Evolutionary conservation across 92 coral and sea anemone genomes (phyloP), one percentile per base, ranked within the genome.

Genomic region (Porites evermanni): DNA sequence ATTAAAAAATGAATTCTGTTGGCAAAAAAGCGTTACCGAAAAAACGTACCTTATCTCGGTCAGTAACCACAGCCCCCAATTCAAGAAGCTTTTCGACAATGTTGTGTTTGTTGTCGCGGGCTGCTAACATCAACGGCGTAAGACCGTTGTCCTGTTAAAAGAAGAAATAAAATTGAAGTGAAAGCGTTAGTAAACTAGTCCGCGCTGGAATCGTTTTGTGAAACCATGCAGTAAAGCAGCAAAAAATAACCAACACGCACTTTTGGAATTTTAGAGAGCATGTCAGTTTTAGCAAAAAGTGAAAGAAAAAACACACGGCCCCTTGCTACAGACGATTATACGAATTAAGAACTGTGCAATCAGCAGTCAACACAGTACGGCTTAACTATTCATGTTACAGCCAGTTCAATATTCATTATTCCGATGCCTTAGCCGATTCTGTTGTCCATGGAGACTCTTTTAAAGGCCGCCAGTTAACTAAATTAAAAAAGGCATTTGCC

Each of bases 41-140:
- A 23, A 19, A 60, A 75, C 90, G 65, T 87, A 79, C 99, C 93
- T 91, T 87, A 65, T 97, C 99, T 17, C 87, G 84, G 64, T 97
- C 99, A 7, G 93, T 88, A 19, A 92, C 87, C 20, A 84, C 89
- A 13, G 99, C 98, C 75, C 99, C 99, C 1, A 94, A 92, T 79
- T 97, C 99, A 56, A 97, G 88, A 12, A 97, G 79, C 75, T 97
- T 97, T 87, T 97, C 99, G 1, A 97, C 98, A 32, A 97, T 90
- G 59, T 91, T 92, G 76, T 95, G 93, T 23, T 97, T 97, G 82
- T 91, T 94, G 72, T 97, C 99, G 53, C 95, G 86, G 51, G 98
- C 95, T 10, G 99, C 99, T 18, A 97, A 88, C 99, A 97, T 97
- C 77, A 97, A 92, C 74, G 99, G 98, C 51, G 99, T 97, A n/a